Evolutionary conservation across 2,888 invertebrate genomes (phyloP).

Genomic region (Xestia c-nigrum): DNA sequence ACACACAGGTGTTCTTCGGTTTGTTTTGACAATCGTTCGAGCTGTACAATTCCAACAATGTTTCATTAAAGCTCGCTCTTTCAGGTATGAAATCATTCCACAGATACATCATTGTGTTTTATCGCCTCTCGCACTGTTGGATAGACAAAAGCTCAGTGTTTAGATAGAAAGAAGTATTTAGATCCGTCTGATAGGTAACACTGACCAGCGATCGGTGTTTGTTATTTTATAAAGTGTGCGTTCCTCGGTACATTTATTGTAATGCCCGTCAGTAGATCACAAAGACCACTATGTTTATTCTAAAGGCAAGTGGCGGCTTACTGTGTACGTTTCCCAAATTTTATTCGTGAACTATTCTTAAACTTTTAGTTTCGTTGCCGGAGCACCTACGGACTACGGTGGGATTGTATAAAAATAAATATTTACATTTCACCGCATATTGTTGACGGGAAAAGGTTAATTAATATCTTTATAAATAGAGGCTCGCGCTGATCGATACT

Average conservation of each 20-base stretch:
- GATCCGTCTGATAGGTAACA: constrained; percentile 79
- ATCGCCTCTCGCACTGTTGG: constrained; percentile 76
- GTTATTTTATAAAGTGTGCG: constrained; percentile 86
- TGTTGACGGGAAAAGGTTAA: constrained; percentile 85
- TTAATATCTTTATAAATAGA: constrained; percentile 85
- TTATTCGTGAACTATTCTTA: constrained; percentile 76
- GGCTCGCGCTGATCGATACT: constrained; percentile 59
- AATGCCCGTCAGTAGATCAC: constrained; percentile 81
- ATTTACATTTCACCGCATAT: constrained; percentile 84
- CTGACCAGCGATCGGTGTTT: constrained; percentile 83
- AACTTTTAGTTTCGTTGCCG: constrained; percentile 63
- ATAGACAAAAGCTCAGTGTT: constrained; percentile 87
- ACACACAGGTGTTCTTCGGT: constrained; percentile 53
- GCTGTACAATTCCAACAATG: constrained; percentile 61
- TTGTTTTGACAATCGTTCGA: constrained; percentile 65
- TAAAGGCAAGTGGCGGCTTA: constrained; percentile 75
- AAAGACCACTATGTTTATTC: constrained; percentile 80
- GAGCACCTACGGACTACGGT: constrained; percentile 57
- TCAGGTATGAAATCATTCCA: constrained; percentile 60
- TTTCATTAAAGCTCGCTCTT: constrained; percentile 50
- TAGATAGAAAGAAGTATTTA: constrained; percentile 84
- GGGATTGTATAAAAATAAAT: constrained; percentile 83
- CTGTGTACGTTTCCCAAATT: constrained; percentile 69
- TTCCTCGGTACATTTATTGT: constrained; percentile 86
- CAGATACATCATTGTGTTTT: constrained; percentile 74